A percentile compares a stretch with the other conserved stretches of the same genome.
phyloP scores from a whole-genome alignment of 2,888 invertebrate genomes.

The Synanthedon andrenaeformis region DNA sequence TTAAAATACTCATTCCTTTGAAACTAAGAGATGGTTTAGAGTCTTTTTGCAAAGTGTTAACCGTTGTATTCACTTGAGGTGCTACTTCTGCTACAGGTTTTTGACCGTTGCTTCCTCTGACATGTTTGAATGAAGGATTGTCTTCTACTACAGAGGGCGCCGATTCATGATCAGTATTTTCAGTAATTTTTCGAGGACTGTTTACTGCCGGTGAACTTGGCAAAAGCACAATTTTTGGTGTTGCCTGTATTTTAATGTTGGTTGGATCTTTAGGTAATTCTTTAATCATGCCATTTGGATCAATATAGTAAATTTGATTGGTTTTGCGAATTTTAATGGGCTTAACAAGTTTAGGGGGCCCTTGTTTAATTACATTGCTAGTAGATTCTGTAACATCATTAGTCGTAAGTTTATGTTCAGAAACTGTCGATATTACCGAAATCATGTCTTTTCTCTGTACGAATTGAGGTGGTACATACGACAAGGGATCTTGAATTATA shows the following conservation, averaged over 20 bases:
- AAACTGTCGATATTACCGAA: no score
- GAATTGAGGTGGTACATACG: slow-evolving; percentile 27
- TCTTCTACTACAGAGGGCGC: background rate
- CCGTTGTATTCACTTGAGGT: slow-evolving; percentile 20
- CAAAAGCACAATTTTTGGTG: background rate
- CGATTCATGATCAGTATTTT: background rate
- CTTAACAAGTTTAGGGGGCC: slow-evolving; percentile 26
- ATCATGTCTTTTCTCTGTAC: no score
- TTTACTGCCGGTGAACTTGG: background rate
- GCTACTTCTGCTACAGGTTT: slow-evolving; percentile 26
- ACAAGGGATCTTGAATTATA: slow-evolving; percentile 49
- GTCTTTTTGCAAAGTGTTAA: background rate
- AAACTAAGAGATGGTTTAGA: background rate
- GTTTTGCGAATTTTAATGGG: slow-evolving; percentile 51
- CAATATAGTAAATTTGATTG: slow-evolving; percentile 39
- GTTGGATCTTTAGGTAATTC: slow-evolving; percentile 5
- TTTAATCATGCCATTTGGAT: slow-evolving; percentile 22
- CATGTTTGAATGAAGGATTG: background rate
- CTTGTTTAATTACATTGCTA: background rate
- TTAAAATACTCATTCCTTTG: slow-evolving; percentile 44
- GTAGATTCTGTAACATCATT: slow-evolving; percentile 7
- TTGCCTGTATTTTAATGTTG: background rate
- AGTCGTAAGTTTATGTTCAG: slow-evolving; percentile 4
- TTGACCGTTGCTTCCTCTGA: slow-evolving; percentile 2
- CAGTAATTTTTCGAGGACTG: background rate